These are phyloP conservation scores for Latheticus oryzae DNA, from an alignment of 2,888 invertebrate species.

Conservation along the genomic window DNA sequence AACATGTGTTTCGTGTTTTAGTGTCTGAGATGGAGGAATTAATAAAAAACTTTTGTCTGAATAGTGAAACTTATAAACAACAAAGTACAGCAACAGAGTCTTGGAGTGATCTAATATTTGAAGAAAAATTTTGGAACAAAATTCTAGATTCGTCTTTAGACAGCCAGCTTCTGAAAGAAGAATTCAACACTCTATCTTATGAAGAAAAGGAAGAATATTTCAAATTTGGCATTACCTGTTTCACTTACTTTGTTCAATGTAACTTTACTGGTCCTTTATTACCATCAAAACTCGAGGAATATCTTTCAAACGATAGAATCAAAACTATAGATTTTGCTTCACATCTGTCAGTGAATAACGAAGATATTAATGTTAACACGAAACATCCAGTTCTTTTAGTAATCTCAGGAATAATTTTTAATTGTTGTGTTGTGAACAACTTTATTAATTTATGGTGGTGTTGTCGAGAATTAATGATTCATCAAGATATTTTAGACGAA, in stretches of 20 bases:
- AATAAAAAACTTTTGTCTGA: slow-evolving; percentile 25
- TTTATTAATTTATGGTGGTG: slow-evolving; percentile 76
- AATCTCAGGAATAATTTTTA: slow-evolving; percentile 64
- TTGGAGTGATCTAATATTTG: slow-evolving; percentile 36
- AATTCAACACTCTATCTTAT: slow-evolving; percentile 50
- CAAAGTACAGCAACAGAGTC: slow-evolving; percentile 6
- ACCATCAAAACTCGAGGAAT: slow-evolving; percentile 63
- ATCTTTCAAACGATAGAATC: slow-evolving; percentile 66
- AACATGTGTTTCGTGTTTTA: not conserved
- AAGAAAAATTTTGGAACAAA: slow-evolving; percentile 47
- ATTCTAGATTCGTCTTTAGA: slow-evolving; percentile 46
- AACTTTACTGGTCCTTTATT: slow-evolving; percentile 85
- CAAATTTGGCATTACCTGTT: slow-evolving; percentile 72
- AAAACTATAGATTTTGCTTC: slow-evolving; percentile 65
- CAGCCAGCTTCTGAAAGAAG: slow-evolving; percentile 43
- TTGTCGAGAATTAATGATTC: slow-evolving; percentile 77
- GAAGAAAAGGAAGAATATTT: slow-evolving; percentile 66
- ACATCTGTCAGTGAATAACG: slow-evolving; percentile 71
- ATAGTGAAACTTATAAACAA: slow-evolving; percentile 15
- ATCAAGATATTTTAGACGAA: slow-evolving; percentile 84
- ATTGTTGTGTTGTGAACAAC: slow-evolving; percentile 57
- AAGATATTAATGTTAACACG: slow-evolving; percentile 76
- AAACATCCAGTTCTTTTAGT: slow-evolving; percentile 68
- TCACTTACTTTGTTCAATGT: slow-evolving; percentile 80
- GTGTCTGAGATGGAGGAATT: slow-evolving; percentile 16